These are phyloP conservation scores for Tetramorium parvispinum DNA, from an alignment of 1,140 invertebrate genomes.

Conservation along the genomic window DNA sequence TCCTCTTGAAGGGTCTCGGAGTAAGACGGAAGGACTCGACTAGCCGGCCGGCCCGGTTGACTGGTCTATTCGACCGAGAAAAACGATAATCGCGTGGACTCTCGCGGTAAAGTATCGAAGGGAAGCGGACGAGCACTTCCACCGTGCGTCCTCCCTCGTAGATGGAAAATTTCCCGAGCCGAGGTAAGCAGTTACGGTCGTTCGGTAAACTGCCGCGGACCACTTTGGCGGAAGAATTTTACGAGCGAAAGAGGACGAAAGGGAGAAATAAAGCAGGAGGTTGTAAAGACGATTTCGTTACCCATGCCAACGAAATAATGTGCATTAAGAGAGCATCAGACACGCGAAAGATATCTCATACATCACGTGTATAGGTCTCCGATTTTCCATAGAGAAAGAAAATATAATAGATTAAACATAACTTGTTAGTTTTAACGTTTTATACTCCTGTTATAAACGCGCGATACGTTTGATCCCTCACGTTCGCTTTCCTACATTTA, in stretches of 20 bases:
- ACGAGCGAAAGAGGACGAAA: conserved; percentile 52
- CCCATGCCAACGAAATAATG: conserved; percentile 21
- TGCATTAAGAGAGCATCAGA: neutral
- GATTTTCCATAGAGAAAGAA: neutral
- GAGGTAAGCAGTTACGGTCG: conserved; percentile 63
- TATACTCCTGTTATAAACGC: neutral
- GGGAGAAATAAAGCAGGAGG: conserved; percentile 27
- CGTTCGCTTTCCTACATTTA: neutral
- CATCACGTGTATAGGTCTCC: neutral
- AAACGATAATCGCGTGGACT: conserved; percentile 51
- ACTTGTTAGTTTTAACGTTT: neutral
- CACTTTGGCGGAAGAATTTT: conserved; percentile 62
- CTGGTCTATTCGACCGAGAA: conserved; percentile 24
- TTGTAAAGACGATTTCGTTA: conserved; percentile 6
- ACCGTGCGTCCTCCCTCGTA: neutral
- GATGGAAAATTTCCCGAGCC: conserved; percentile 45
- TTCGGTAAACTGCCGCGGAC: conserved; percentile 57
- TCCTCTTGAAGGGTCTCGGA: neutral
- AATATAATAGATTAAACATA: neutral
- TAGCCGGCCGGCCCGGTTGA: neutral
- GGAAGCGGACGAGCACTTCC: conserved; percentile 7
- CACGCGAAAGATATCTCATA: neutral
- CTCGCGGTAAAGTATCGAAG: conserved; percentile 49
- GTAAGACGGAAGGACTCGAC: neutral
- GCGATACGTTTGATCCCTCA: neutral